A percentile compares a stretch with the other conserved stretches of the same genome.
These are phyloP conservation scores for Sternotherus odoratus DNA, from an alignment of 2,797 vertebrate species.

Conservation along the genomic window DNA sequence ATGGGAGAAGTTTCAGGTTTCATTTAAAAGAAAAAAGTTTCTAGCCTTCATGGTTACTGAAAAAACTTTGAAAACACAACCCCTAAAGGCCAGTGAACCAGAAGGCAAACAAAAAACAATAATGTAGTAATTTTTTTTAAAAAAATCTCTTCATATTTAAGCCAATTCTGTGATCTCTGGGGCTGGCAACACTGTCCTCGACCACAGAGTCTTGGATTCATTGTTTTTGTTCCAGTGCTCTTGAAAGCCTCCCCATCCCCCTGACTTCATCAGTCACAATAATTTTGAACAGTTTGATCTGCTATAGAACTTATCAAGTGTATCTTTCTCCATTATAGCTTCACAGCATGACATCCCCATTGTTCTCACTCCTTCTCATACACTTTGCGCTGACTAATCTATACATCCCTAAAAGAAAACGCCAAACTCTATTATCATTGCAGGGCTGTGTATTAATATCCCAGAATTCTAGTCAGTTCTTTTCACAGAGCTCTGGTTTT, in stretches of 20 bases:
- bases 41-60: too few species aligned
- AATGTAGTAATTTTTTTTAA: neutral
- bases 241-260: neutral
- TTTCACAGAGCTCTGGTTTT: conserved; percentile 14
- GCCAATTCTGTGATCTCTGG: neutral
- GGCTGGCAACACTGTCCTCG: neutral
- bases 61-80: neutral
- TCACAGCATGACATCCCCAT: conserved; percentile 8
- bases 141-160: neutral
- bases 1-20: neutral
- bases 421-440: neutral
- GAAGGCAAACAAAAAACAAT: neutral
- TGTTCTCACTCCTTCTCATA: neutral
- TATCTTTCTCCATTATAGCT: conserved; percentile 10
- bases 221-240: neutral
- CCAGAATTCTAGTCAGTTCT: conserved; percentile 49
- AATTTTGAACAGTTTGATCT: conserved; percentile 8
- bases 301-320: conserved; percentile 6
- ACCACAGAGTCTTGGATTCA: neutral
- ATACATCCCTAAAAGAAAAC: conserved; percentile 30
- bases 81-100: neutral
- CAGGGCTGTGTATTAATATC: neutral
- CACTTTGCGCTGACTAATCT: neutral
- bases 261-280: conserved; percentile 12
- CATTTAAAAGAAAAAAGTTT: neutral